Evolutionary conservation across 2,113 vertebrate species (phyloP), one percentile per base, ranked within the genome.

Genomic region (Diadophis punctatus): DNA sequence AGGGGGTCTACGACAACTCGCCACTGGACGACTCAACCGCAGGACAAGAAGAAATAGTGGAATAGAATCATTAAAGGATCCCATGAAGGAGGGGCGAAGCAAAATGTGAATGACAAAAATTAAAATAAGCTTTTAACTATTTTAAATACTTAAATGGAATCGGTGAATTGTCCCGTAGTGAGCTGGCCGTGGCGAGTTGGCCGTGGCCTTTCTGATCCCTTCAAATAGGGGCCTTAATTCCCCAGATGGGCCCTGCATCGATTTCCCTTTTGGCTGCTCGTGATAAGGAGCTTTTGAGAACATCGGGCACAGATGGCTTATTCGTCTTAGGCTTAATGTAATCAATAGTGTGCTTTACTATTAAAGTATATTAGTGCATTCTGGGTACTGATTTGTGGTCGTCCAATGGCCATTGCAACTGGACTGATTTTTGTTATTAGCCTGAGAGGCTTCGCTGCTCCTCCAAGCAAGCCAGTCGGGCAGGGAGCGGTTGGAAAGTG

Each of bases 261-360:
- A 30, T 30, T 56, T 25, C 23, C 23, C 5, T 58, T 58, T 46
- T 8, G 14, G 10, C 16, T 52, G 12, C 52, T 84, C 16, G 7
- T 2, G 34, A 58, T 12, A 8, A 86, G n/a, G 51, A 3, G 16
- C 88, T 10, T 48, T 56, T 22, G 25, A 10, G 27, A 11, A n/a
- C 0, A 3, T 8, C 0, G 20, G 8, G n/a, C 43, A 8, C 6
- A 3, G 23, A 74, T 10, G 39, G 43, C 1, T 27, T 90, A 5
- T 43, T 43, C 3, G 3, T 8, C 18, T 51, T 84, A 25, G 23
- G 7, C 8, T 30, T 6, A 18, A 34, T 46, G 43, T 51, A 34
- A 6, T 8, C 7, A 48, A 20, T 48, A 9, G 14, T 27, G 52
- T 84, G 39, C 9, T 86, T 16, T 34, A 16, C 63, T 34, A 34